Conservation (phyloP, 1,140 invertebrate species). For the Drosophila nikananu region DNA sequence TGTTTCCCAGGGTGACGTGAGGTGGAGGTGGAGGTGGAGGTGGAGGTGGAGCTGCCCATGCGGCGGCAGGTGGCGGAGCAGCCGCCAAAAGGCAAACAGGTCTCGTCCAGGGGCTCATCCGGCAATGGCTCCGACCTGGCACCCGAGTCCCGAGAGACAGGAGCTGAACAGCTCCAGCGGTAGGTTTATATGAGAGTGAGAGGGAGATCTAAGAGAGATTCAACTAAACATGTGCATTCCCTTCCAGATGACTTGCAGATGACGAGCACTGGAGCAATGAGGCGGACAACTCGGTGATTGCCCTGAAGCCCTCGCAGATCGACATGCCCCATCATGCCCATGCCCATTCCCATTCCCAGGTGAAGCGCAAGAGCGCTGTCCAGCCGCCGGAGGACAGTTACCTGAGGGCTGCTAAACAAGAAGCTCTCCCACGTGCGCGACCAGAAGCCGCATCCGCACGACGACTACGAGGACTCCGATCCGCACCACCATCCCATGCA, state of each 20-base stretch:
- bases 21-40: no score
- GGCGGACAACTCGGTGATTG: constrained; percentile 82
- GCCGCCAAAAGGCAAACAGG: constrained; percentile 84
- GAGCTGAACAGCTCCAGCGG: constrained; percentile 87
- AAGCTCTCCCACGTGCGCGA: constrained; percentile 60
- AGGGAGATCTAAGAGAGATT: neutral
- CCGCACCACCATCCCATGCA: constrained; percentile 36
- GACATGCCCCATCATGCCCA: constrained; percentile 66
- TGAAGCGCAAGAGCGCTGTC: constrained; percentile 76
- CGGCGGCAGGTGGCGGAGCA: constrained; percentile 9
- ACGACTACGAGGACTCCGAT: constrained; percentile 74
- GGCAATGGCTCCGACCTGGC: constrained; percentile 96
- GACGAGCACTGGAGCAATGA: constrained; percentile 84
- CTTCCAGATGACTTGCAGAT: no score
- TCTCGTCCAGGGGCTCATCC: constrained; percentile 88
- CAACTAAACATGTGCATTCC: neutral
- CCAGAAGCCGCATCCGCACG: constrained; percentile 42
- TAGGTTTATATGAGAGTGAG: constrained; percentile 69
- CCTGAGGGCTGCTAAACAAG: constrained; percentile 73
- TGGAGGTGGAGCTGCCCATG: constrained; percentile 28
- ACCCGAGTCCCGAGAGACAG: constrained; percentile 90
- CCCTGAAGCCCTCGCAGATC: constrained; percentile 79
- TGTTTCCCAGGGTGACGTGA: no score
- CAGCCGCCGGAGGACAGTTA: constrained; percentile 83
- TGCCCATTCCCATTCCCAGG: no score